A percentile compares a stretch with the other conserved stretches of the same genome.
These are phyloP conservation scores for Agriopis marginaria DNA, from an alignment of 2,888 invertebrate species.

Conservation along the genomic window DNA sequence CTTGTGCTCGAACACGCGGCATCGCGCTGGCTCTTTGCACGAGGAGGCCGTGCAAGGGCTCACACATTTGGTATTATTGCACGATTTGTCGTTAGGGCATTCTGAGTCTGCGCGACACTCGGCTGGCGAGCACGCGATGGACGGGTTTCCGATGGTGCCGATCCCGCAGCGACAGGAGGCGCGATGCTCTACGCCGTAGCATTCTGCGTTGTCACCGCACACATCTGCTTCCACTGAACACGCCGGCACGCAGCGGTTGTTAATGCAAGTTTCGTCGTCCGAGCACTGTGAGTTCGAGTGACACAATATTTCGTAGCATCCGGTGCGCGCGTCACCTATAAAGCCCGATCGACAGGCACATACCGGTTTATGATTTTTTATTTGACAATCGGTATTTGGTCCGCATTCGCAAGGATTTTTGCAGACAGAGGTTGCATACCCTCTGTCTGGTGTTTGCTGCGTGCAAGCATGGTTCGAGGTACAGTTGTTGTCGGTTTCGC, in stretches of 20 bases:
- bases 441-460: no score
- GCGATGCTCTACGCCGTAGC: slow-evolving; percentile 92
- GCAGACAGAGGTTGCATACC: slow-evolving; percentile 89
- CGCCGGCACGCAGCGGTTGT: slow-evolving; percentile 93
- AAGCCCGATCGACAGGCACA: slow-evolving; percentile 94
- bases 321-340: slow-evolving; percentile 94
- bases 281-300: slow-evolving; percentile 92
- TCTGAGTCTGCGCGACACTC: slow-evolving; percentile 93
- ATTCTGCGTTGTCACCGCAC: slow-evolving; percentile 93
- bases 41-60: slow-evolving; percentile 91
- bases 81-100: slow-evolving; percentile 93
- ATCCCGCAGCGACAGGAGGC: slow-evolving; percentile 94
- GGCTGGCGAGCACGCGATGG: slow-evolving; percentile 91
- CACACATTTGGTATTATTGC: slow-evolving; percentile 92
- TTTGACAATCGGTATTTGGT: slow-evolving; percentile 93
- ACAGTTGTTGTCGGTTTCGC: slow-evolving; percentile 92
- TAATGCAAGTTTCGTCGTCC: slow-evolving; percentile 93
- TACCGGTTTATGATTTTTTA: slow-evolving; percentile 94
- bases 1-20: slow-evolving; percentile 91
- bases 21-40: slow-evolving; percentile 91
- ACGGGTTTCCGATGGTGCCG: slow-evolving; percentile 93
- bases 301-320: slow-evolving; percentile 92
- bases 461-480: slow-evolving; percentile 91
- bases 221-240: slow-evolving; percentile 90
- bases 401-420: slow-evolving; percentile 95